Evolutionary conservation across 2,888 invertebrate species (phyloP).

Genomic region (Agrotis segetum): DNA sequence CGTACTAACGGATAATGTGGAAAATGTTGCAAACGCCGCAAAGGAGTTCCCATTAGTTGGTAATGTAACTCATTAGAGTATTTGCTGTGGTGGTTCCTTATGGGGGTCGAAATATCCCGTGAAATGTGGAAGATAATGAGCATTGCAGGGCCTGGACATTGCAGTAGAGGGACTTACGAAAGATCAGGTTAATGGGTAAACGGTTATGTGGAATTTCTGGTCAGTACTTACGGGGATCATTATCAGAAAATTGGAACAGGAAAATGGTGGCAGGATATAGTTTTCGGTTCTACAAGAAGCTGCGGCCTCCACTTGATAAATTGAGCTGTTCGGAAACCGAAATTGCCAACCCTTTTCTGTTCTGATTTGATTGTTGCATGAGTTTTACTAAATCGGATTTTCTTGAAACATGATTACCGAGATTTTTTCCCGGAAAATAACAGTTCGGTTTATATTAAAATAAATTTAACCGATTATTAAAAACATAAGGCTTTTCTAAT

Average conservation of each 20-base stretch:
- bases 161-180: slow-evolving; percentile 15
- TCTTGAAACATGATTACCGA: neutral
- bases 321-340: slow-evolving; percentile 14
- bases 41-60: slow-evolving; percentile 58
- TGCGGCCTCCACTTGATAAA: neutral
- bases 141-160: slow-evolving; percentile 15
- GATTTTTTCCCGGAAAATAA: neutral
- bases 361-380: slow-evolving; percentile 17
- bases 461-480: neutral
- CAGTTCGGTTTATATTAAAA: neutral
- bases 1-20: slow-evolving; percentile 70
- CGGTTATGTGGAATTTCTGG: slow-evolving; percentile 43
- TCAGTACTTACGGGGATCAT: slow-evolving; percentile 41
- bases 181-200: slow-evolving; percentile 33
- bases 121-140: slow-evolving; percentile 48
- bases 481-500: slow-evolving; percentile 28
- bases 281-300: slow-evolving; percentile 6
- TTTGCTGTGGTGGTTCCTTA: slow-evolving; percentile 46
- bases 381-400: slow-evolving; percentile 3
- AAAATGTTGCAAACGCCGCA: slow-evolving; percentile 59
- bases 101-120: slow-evolving; percentile 34
- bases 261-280: slow-evolving; percentile 15
- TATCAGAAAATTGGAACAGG: slow-evolving; percentile 32
- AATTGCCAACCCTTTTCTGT: slow-evolving; percentile 32
- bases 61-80: slow-evolving; percentile 61